These are phyloP conservation scores for Agelastica alni DNA, from an alignment of 2,888 invertebrate species.

Conservation along the genomic window DNA sequence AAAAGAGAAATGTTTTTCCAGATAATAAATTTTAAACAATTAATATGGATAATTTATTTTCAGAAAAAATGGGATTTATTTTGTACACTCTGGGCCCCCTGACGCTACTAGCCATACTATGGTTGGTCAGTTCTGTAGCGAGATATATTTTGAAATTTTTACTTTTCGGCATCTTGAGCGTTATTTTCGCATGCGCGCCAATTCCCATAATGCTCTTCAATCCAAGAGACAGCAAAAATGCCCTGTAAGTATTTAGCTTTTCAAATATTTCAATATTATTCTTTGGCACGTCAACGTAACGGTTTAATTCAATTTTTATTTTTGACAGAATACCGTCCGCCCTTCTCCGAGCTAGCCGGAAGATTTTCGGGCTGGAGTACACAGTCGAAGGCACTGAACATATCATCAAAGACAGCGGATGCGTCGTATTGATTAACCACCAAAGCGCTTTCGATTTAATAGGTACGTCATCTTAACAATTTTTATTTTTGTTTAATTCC, in stretches of 20 bases:
- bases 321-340: slow-evolving; percentile 72
- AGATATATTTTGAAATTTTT: slow-evolving; percentile 74
- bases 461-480: slow-evolving; percentile 60
- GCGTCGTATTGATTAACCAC: slow-evolving; percentile 85
- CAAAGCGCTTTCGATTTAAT: slow-evolving; percentile 86
- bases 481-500: no score
- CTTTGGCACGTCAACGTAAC: no score
- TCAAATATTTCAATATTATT: no score
- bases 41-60: slow-evolving; percentile 24
- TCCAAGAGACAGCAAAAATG: slow-evolving; percentile 76
- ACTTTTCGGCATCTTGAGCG: slow-evolving; percentile 66
- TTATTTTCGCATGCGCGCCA: slow-evolving; percentile 64
- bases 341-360: slow-evolving; percentile 62
- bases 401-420: slow-evolving; percentile 73
- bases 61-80: slow-evolving; percentile 41
- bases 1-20: no score
- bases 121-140: slow-evolving; percentile 64
- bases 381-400: slow-evolving; percentile 77
- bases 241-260: slow-evolving; percentile 73
- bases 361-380: slow-evolving; percentile 68
- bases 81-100: slow-evolving; percentile 33
- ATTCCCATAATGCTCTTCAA: slow-evolving; percentile 77
- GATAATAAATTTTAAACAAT: no score
- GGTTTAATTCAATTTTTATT: background rate
- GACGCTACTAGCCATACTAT: slow-evolving; percentile 46